A percentile compares a stretch with the other conserved stretches of the same genome.
These are phyloP conservation scores for Drosophila oshimai DNA, from an alignment of 1,140 invertebrate genomes.

Conservation along the genomic window DNA sequence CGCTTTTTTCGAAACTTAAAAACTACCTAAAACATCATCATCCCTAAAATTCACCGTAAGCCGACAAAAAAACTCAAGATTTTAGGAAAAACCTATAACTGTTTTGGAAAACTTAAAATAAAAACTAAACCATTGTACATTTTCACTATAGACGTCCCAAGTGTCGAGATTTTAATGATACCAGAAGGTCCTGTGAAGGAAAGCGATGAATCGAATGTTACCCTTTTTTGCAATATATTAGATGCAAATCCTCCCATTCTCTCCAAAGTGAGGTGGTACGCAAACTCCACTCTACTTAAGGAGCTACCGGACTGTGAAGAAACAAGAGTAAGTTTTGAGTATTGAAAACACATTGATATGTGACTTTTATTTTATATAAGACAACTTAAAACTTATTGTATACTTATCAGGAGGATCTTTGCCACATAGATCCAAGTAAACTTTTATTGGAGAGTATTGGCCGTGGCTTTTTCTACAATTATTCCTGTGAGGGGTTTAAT, in stretches of 20 bases:
- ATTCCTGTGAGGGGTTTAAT: slow-evolving; percentile 94
- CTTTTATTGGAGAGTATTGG: slow-evolving; percentile 91
- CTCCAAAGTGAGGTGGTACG: slow-evolving; percentile 90
- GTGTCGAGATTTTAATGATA: slow-evolving; percentile 90
- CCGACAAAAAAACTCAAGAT: too few relatives aligned
- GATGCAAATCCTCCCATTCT: slow-evolving; percentile 87
- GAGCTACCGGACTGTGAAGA: slow-evolving; percentile 90
- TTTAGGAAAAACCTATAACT: too few relatives aligned
- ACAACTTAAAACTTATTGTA: too few relatives aligned
- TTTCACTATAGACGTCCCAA: slow-evolving; percentile 86
- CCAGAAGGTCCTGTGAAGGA: slow-evolving; percentile 90
- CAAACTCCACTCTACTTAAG: slow-evolving; percentile 91
- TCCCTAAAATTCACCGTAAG: too few relatives aligned
- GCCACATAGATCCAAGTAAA: slow-evolving; percentile 93
- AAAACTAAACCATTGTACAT: background rate
- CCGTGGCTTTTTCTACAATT: slow-evolving; percentile 94
- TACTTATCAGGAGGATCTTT: slow-evolving; percentile 86
- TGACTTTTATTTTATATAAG: background rate
- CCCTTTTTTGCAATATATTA: slow-evolving; percentile 90
- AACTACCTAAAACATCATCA: too few relatives aligned
- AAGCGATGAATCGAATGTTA: slow-evolving; percentile 90
- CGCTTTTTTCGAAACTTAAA: too few relatives aligned
- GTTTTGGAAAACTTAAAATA: too few relatives aligned
- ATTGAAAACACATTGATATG: too few relatives aligned
- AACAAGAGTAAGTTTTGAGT: slow-evolving; percentile 49